Evolutionary conservation across 2,113 vertebrate genomes (phyloP).

Genomic region (Coturnix japonica): DNA sequence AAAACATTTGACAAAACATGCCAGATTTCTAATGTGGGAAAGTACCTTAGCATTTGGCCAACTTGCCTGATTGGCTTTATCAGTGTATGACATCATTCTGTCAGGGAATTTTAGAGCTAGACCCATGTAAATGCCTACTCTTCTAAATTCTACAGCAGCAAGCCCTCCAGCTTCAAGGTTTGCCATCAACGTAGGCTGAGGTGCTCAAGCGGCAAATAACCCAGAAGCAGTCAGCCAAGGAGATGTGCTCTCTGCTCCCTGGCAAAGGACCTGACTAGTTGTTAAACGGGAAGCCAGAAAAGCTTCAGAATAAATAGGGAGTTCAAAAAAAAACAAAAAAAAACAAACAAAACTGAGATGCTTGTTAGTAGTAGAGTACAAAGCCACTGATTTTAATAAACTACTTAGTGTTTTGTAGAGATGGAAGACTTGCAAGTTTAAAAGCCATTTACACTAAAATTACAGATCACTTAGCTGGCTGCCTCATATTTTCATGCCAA

Average conservation of each 20-base stretch:
- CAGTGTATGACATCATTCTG: not conserved
- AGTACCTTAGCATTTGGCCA: not conserved
- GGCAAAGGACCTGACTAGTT: not conserved
- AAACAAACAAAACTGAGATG: not conserved
- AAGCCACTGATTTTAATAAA: not conserved
- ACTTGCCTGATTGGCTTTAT: not conserved
- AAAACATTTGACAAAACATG: not conserved
- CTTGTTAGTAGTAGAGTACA: not conserved
- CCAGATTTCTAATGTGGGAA: not conserved
- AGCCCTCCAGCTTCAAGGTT: not conserved
- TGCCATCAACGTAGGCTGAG: not conserved
- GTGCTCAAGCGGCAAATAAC: constrained; percentile 17
- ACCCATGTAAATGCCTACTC: not conserved
- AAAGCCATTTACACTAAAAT: not conserved
- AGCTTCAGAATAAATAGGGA: constrained; percentile 9
- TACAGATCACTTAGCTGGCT: not conserved
- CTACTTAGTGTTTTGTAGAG: not conserved
- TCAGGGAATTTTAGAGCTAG: constrained; percentile 2
- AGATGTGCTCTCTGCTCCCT: not conserved
- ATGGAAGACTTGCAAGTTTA: not conserved
- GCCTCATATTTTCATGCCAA: not conserved
- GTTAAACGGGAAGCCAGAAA: constrained; percentile 18
- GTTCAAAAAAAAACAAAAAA: not conserved
- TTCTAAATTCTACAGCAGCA: not conserved
- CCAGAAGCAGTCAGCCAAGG: constrained; percentile 38